A percentile compares a stretch with the other conserved stretches of the same genome.
Evolutionary conservation across 2,888 invertebrate species (phyloP).

Genomic region (Trichopria drosophilae): DNA sequence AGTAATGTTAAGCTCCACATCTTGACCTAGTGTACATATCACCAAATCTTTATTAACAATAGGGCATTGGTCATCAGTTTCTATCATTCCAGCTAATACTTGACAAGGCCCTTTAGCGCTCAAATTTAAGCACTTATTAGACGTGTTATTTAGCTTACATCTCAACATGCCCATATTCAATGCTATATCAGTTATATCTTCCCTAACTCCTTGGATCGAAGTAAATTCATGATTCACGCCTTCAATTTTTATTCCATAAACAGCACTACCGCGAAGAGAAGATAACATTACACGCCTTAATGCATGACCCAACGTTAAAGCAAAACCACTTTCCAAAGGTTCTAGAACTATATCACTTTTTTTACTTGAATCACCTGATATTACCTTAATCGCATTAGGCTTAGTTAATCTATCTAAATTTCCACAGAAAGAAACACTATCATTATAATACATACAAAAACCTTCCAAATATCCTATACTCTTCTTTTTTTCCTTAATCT

Average conservation of each 20-base stretch:
- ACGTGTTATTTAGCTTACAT: no score
- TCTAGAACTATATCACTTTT: conserved; percentile 9
- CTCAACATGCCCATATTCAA: conserved; percentile 8
- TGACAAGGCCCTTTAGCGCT: conserved; percentile 10
- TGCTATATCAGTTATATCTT: conserved; percentile 18
- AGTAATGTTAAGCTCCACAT: conserved; percentile 8
- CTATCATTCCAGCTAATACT: conserved; percentile 12
- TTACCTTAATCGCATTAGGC: no score
- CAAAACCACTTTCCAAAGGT: conserved; percentile 21
- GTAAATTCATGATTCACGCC: conserved; percentile 14
- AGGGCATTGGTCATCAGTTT: conserved; percentile 8
- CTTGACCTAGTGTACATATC: conserved; percentile 9
- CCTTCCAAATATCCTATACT: conserved; percentile 16
- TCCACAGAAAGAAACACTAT: no score
- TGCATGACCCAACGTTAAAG: conserved; percentile 12
- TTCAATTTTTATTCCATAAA: conserved; percentile 14
- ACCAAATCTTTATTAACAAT: conserved; percentile 11
- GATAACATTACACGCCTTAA: conserved; percentile 16
- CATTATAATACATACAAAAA: no score
- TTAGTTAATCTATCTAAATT: no score
- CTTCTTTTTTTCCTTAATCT: conserved; percentile 11
- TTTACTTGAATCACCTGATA: no score
- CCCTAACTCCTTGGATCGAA: conserved; percentile 11
- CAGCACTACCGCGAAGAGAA: conserved; percentile 11
- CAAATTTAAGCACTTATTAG: no score